These are phyloP conservation scores for Ormyrus pomaceus DNA, from an alignment of 2,888 invertebrate species.

Conservation along the genomic window DNA sequence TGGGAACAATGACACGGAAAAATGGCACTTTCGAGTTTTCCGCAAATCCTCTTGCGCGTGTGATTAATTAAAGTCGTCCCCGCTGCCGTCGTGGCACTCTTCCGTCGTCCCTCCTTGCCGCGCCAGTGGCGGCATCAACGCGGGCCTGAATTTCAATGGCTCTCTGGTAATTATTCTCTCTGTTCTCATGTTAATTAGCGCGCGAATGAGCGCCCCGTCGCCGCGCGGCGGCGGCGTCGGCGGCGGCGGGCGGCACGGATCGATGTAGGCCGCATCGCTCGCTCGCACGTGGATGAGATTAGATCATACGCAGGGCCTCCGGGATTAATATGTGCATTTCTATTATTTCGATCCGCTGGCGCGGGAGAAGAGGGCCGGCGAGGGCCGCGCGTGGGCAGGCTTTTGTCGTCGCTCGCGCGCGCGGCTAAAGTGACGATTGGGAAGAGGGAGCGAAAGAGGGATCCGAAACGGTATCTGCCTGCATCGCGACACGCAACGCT, in stretches of 20 bases:
- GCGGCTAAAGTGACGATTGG: too few relatives aligned
- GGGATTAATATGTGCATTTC: constrained; percentile 47
- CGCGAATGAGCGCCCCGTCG: not conserved
- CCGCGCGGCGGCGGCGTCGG: not conserved
- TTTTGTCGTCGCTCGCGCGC: too few relatives aligned
- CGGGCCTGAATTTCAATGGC: constrained; percentile 67
- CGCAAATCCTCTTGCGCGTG: constrained; percentile 6
- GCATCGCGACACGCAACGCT: too few relatives aligned
- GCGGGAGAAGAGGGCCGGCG: too few relatives aligned
- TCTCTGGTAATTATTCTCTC: constrained; percentile 62
- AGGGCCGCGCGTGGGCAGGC: too few relatives aligned
- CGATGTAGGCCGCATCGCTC: constrained; percentile 17
- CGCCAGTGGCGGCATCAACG: not conserved
- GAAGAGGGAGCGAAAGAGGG: too few relatives aligned
- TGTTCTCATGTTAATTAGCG: constrained; percentile 69
- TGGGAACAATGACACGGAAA: too few relatives aligned
- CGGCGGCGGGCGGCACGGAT: not conserved
- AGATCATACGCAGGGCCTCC: constrained; percentile 19
- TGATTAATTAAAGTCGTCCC: constrained; percentile 62
- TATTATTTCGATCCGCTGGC: constrained; percentile 24
- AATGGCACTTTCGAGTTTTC: too few relatives aligned
- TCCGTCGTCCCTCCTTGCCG: not conserved
- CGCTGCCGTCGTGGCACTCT: not conserved
- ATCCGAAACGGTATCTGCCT: too few relatives aligned
- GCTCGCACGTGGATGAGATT: constrained; percentile 30